Conservation (phyloP, 1,140 invertebrate species). For the Ostrea edulis region DNA sequence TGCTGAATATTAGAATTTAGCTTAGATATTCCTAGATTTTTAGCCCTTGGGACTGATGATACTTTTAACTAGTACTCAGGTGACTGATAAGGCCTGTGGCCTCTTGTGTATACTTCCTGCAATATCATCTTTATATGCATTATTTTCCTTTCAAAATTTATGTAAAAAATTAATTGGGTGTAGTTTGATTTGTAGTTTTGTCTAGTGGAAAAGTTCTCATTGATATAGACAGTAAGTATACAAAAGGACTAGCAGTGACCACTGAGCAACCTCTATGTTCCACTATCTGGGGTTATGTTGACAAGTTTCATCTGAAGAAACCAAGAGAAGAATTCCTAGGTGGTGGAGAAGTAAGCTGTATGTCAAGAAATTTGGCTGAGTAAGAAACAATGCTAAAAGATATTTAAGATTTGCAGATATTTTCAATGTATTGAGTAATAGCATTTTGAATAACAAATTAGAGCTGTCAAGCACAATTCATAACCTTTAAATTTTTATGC, state of each 20-base stretch:
- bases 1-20: too few relatives aligned
- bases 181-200: constrained; percentile 54
- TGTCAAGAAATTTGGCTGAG: constrained; percentile 63
- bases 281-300: constrained; percentile 64
- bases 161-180: too few relatives aligned
- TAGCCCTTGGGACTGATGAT: too few relatives aligned
- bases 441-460: not conserved
- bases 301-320: constrained; percentile 45
- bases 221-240: constrained; percentile 63
- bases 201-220: constrained; percentile 58
- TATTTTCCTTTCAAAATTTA: too few relatives aligned
- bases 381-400: constrained; percentile 43
- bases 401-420: not conserved
- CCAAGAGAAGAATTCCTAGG: constrained; percentile 56
- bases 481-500: too few relatives aligned
- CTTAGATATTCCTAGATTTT: too few relatives aligned
- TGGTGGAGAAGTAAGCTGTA: constrained; percentile 53
- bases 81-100: too few relatives aligned
- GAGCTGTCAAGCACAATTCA: not conserved
- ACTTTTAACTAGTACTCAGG: too few relatives aligned
- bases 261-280: constrained; percentile 58
- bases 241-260: constrained; percentile 64
- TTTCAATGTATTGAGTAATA: not conserved
- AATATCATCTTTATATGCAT: too few relatives aligned
- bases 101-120: too few relatives aligned